Base-by-base conservation (phyloP, 2,113 vertebrate species). In the Tyrannus savana region DNA sequence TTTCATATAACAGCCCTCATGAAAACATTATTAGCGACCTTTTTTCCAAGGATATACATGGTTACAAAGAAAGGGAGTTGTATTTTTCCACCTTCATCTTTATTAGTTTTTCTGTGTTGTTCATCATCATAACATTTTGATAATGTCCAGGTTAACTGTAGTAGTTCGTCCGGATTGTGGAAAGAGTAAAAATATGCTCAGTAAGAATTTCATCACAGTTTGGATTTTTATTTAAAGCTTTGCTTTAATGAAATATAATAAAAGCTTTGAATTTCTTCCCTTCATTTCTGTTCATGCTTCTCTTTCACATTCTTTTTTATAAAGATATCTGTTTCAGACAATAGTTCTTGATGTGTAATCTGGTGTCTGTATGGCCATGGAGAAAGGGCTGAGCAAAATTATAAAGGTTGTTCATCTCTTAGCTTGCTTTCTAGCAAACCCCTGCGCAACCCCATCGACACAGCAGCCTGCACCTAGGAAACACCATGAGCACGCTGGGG, bases 401-500 rank as follows among this genome's bases (percentile, higher is more conserved):
- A 19, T 75, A 59, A 67, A 76, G 33, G 14, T 55, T 82, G 35
- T 25, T 53, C 49, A 7, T 71, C 37, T 41, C 50, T 64, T 35
- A 17, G 16, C 12, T 50, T 80, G 49, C 33, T 42, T 79, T 90
- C 28, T 46, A 56, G 58, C 14, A 44, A 74, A n/a, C 10, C 15
- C 14, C 56, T 50, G 41, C 42, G 28, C 12, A 22, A 8, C 28
- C 7, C 39, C 35, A 0, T 37, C 6, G 8, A n/a, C 18, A 4
- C 0, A 2, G 37, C 46, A 87, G 19, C 37, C 28, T 62, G 42
- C 28, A 37, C n/a, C 41, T 60, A 24, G 53, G 53, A 77, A 80
- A 19, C 30, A 35, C 44, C 7, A 12, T 0, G 0, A 49, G 24
- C 37, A 2, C 14, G 27, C 24, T 46, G 30, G 52, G 14, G 44